phyloP scores from a whole-genome alignment of 2,888 invertebrate genomes.

The Macroteleia sp. region DNA sequence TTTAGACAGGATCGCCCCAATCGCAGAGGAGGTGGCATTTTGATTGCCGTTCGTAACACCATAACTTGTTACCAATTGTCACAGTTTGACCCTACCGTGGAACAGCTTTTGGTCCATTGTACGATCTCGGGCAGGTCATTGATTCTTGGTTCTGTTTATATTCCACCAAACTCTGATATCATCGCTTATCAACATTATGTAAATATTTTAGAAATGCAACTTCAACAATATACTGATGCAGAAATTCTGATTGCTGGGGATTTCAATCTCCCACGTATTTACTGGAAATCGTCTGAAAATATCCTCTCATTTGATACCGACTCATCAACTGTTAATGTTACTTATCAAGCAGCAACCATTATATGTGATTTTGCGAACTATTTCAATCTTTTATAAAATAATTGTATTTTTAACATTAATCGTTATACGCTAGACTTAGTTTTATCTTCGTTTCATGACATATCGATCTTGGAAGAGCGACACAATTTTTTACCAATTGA shows the following conservation, averaged over 20 bases:
- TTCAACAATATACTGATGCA: not conserved
- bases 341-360: not conserved
- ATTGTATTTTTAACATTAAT: not conserved
- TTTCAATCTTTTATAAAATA: not conserved
- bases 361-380: not conserved
- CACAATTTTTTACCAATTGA: not conserved
- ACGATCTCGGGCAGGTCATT: not conserved
- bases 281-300: too few species aligned
- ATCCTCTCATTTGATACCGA: too few species aligned
- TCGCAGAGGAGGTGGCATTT: conserved; percentile 2
- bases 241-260: not conserved
- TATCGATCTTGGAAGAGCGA: too few species aligned
- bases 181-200: not conserved
- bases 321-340: too few species aligned
- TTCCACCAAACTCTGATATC: conserved; percentile 1
- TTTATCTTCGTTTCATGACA: not conserved
- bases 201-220: not conserved
- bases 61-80: not conserved
- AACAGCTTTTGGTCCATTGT: not conserved
- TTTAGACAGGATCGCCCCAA: not conserved
- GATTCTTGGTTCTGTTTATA: conserved; percentile 16
- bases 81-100: not conserved
- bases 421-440: not conserved
- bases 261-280: too few species aligned
- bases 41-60: not conserved